Evolutionary conservation across 23 tunicate species (phyloP).

Genomic region (Diplosoma virens): DNA sequence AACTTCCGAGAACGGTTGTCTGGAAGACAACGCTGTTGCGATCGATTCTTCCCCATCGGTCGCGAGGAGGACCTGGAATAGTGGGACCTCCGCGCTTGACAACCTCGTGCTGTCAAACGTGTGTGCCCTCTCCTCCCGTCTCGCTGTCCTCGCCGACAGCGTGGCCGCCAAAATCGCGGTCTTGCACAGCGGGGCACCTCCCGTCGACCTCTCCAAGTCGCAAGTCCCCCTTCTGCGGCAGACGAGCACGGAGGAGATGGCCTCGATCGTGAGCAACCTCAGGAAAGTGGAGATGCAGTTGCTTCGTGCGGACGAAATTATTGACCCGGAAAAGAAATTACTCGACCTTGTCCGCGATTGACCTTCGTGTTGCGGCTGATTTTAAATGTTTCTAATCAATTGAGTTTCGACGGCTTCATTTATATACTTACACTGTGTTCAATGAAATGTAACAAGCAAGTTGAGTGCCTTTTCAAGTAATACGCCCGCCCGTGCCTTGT

Average conservation of each 20-base stretch:
- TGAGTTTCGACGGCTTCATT: too few relatives aligned
- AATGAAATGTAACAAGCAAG: too few relatives aligned
- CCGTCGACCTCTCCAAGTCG: slow-evolving; percentile 43
- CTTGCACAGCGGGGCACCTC: slow-evolving; percentile 45
- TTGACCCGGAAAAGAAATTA: slow-evolving; percentile 54
- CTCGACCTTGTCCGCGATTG: slow-evolving; percentile 28
- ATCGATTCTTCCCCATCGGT: slow-evolving; percentile 34
- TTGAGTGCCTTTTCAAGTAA: too few relatives aligned
- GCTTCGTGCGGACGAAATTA: slow-evolving; percentile 53
- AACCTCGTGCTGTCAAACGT: slow-evolving; percentile 78
- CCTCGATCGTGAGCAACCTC: slow-evolving; percentile 78
- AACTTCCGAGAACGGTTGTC: slow-evolving; percentile 60
- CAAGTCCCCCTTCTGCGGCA: slow-evolving; percentile 92
- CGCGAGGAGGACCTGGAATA: slow-evolving; percentile 71
- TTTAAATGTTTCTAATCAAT: too few relatives aligned
- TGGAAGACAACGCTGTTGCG: slow-evolving; percentile 24
- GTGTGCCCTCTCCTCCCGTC: slow-evolving; percentile 62
- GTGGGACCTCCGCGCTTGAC: slow-evolving; percentile 59
- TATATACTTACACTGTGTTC: too few relatives aligned
- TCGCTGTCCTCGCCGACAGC: slow-evolving; percentile 51
- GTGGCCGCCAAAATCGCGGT: slow-evolving; percentile 55
- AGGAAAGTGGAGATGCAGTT: slow-evolving; percentile 76
- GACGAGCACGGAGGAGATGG: slow-evolving; percentile 86
- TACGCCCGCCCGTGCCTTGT: too few relatives aligned
- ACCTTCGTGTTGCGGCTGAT: too few relatives aligned